Evolutionary conservation across 2,797 vertebrate species (phyloP).

Genomic region (Eospalax fontanierii): DNA sequence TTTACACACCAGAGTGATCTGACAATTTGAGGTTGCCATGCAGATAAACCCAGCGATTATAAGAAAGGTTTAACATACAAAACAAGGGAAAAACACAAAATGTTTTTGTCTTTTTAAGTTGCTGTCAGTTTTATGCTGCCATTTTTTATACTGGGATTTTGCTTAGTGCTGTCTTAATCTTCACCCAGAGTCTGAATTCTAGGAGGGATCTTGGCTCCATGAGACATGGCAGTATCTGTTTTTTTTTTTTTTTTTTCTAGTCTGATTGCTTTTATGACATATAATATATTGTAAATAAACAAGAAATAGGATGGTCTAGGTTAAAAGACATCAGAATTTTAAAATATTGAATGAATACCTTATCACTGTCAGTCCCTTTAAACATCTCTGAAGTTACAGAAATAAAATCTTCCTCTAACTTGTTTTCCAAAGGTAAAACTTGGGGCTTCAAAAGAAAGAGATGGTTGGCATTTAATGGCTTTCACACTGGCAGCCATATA

Average conservation of each 20-base stretch:
- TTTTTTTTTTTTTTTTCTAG: conserved; percentile 1
- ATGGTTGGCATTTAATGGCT: background rate
- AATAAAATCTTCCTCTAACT: background rate
- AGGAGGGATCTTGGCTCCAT: background rate
- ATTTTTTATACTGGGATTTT: background rate
- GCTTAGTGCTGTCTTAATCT: conserved; percentile 9
- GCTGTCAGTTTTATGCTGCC: background rate
- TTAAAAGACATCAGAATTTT: conserved; percentile 19
- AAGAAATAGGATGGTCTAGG: conserved; percentile 42
- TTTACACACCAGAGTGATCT: background rate
- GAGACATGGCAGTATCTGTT: background rate
- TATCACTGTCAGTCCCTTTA: background rate
- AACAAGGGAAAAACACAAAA: conserved; percentile 9
- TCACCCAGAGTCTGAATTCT: background rate
- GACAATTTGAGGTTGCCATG: background rate
- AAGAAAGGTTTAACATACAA: background rate
- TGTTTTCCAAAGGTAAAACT: conserved; percentile 11
- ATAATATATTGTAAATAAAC: conserved; percentile 8
- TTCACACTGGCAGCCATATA: background rate
- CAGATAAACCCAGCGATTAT: background rate
- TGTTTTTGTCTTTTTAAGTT: background rate
- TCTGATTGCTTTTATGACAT: conserved; percentile 24
- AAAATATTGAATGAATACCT: conserved; percentile 39
- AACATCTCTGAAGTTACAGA: conserved; percentile 32
- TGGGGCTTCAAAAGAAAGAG: conserved; percentile 31